Evolutionary conservation across 2,888 invertebrate genomes (phyloP).

Genomic region (Lymantria monacha): DNA sequence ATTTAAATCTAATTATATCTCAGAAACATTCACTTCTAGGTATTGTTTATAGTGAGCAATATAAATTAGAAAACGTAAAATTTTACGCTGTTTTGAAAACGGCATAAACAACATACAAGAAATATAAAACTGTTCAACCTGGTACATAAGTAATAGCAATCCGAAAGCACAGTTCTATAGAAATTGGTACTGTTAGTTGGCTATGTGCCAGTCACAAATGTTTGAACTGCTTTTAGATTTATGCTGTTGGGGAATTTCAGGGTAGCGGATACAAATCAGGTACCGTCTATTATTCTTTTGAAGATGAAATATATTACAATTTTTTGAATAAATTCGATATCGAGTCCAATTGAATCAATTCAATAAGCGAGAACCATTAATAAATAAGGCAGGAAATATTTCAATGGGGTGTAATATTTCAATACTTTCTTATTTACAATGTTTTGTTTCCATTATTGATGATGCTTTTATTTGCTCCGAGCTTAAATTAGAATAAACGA

Average conservation of each 20-base stretch:
- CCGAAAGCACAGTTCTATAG: constrained; percentile 60
- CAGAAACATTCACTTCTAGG: constrained; percentile 5
- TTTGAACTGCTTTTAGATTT: constrained; percentile 70
- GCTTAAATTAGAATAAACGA: neutral
- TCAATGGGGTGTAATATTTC: too few species aligned
- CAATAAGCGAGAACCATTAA: too few species aligned
- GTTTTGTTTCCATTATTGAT: too few species aligned
- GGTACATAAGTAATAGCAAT: constrained; percentile 43
- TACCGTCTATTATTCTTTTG: constrained; percentile 21
- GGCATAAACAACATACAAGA: constrained; percentile 29
- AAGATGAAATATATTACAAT: neutral
- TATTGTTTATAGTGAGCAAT: constrained; percentile 9
- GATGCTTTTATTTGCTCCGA: neutral
- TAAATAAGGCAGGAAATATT: too few species aligned
- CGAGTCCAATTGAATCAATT: too few species aligned
- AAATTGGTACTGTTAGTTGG: constrained; percentile 67
- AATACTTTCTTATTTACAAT: too few species aligned
- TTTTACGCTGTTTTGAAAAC: constrained; percentile 19
- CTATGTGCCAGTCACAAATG: constrained; percentile 56
- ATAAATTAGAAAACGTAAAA: constrained; percentile 9
- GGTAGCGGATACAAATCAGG: constrained; percentile 28
- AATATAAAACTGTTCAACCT: constrained; percentile 45
- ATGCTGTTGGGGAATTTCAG: constrained; percentile 54
- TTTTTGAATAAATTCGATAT: neutral
- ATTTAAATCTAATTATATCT: neutral